These are phyloP conservation scores for Fissipunctia ypsillon DNA, from an alignment of 2,888 invertebrate species.

Conservation along the genomic window DNA sequence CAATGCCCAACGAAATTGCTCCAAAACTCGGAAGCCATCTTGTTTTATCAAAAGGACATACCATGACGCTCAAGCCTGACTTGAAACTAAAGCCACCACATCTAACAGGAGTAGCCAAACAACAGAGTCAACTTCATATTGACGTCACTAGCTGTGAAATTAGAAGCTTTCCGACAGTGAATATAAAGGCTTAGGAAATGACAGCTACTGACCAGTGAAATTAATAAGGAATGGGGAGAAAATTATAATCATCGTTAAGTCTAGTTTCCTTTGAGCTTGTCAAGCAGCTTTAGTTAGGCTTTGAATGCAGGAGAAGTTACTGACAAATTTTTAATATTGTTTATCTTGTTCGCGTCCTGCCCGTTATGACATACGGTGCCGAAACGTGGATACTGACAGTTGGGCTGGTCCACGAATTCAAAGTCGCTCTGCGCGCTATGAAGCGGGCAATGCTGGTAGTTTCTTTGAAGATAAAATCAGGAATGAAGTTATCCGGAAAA, in stretches of 20 bases:
- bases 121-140: slow-evolving; percentile 7
- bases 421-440: too few relatives aligned
- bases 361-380: too few relatives aligned
- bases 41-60: slow-evolving; percentile 18
- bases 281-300: not conserved
- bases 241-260: slow-evolving; percentile 8
- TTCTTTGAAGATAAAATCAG: too few relatives aligned
- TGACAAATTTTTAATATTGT: not conserved
- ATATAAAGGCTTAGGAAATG: slow-evolving; percentile 9
- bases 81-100: slow-evolving; percentile 23
- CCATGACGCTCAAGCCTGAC: not conserved
- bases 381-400: too few relatives aligned
- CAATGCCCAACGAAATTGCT: slow-evolving; percentile 7
- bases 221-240: not conserved
- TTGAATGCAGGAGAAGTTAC: not conserved
- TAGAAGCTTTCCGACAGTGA: not conserved
- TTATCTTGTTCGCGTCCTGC: not conserved
- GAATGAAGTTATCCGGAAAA: too few relatives aligned
- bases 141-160: slow-evolving; percentile 24
- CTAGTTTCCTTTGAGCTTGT: not conserved
- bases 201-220: not conserved
- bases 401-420: too few relatives aligned
- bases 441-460: too few relatives aligned
- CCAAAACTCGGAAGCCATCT: slow-evolving; percentile 3
- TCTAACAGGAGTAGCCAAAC: slow-evolving; percentile 28